Evolutionary conservation across 2,113 vertebrate species (phyloP), one percentile per base, ranked within the genome.

Genomic region (Panurus biarmicus): DNA sequence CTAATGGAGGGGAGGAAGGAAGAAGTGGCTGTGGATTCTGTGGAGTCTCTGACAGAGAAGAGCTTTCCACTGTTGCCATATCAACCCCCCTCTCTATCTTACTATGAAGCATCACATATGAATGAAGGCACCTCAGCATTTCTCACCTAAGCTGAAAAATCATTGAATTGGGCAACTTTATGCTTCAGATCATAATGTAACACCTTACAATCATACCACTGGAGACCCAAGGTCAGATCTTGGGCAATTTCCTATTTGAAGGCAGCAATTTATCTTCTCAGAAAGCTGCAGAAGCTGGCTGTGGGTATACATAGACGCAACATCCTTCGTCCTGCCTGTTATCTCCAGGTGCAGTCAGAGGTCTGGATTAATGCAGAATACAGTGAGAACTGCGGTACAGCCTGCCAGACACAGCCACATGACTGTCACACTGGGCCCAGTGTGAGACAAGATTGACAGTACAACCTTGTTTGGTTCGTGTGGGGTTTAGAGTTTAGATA

Each of bases 21-120:
- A 72, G 48, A 70, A 50, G 33, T 24, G n/a, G 11, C 47, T 3
- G 1, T 62, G 38, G 17, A 28, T 14, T 45, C 14, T 36, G 7
- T 54, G 58, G 31, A 89, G 18, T 28, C 40, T 33, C 18, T 72
- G 19, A 18, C 4, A 45, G 28, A 51, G 40, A 84, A 64, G 31
- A 56, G n/a, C 11, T 83, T 70, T 83, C 53, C 12, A 15, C 16
- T 57, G 36, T 56, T 91, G 57, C 47, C 19, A 7, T 72, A 54
- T 26, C 79, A 82, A 75, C 2, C 2, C 4, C 14, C 12, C 20
- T 35, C 12, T 76, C 70, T 62, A 5, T 47, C 26, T 67, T 87
- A 56, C 38, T n/a, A 9, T 25, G 36, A 85, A 64, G 53, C 1
- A 2, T 61, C 58, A 56, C 0, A 0, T 35, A 14, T 71, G 48